Base-by-base conservation (phyloP, 2,113 vertebrate genomes). In the Thamnophis sirtalis region DNA sequence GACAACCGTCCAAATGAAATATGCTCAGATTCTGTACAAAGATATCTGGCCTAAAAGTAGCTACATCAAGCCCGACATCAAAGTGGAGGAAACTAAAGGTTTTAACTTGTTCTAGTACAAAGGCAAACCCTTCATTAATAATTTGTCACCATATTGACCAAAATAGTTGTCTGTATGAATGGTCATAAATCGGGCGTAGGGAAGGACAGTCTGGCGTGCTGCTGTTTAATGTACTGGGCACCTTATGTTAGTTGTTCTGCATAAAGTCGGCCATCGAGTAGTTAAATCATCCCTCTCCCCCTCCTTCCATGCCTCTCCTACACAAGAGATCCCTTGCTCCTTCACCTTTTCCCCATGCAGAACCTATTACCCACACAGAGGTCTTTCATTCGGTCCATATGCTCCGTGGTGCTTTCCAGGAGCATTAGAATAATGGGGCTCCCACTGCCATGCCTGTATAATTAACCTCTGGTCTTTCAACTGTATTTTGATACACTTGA, bases 301-400 rank as follows among this genome's bases (percentile, higher is more conserved):
- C 33, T 95, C 96, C 91, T 96, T 95, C 95, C 95, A 91, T 93
- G 88, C 95, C 94, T 96, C 94, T 95, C 94, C 93, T 87, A 95
- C 93, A 95, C 93, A 95, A 91, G 95, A 95, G 94, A 96, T 95
- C 94, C 89, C 93, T 95, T 96, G 95, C 95, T 96, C 93, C 95
- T 95, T 96, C 96, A 96, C 96, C 96, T 96, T 95, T 93, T 92
- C 68, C 92, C 91, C 93, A 94, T 96, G 92, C 95, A 96, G 93
- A 96, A 95, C 91, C 95, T 96, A 95, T 96, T 95, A 96, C 90
- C 90, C 90, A 91, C 92, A 90, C 93, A 93, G 26, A 96, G 95
- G 93, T 91, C 93, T 86, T 94, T 96, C 95, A 97, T 95, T 95
- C 80, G 0, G 95, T 96, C 96, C 95, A 95, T 96, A 96, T 96